Percentiles rank a stretch among this genome's conserved stretches.
phyloP scores from a whole-genome alignment of 2,113 vertebrate genomes.

The Chaetorhynchus papuensis region DNA sequence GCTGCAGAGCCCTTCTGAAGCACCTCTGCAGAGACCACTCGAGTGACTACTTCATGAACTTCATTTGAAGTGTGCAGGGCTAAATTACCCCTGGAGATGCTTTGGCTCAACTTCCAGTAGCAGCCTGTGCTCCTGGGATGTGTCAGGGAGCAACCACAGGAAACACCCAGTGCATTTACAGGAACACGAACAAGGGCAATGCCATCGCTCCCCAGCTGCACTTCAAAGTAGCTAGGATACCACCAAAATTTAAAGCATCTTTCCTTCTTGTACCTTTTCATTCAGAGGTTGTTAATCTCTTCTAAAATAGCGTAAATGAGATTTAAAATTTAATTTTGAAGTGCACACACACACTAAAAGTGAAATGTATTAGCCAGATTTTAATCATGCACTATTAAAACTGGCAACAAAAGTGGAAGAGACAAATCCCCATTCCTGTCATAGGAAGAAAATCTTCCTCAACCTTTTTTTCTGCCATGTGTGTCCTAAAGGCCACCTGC shows the following conservation, averaged over 20 bases:
- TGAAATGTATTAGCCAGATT: neutral
- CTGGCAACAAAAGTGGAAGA: neutral
- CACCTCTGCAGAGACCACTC: constrained; percentile 5
- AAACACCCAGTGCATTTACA: neutral
- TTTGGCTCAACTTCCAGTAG: neutral
- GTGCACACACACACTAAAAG: neutral
- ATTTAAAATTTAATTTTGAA: neutral
- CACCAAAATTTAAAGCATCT: neutral
- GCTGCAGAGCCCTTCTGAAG: neutral
- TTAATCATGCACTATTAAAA: neutral
- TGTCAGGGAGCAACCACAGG: neutral
- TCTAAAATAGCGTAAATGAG: neutral
- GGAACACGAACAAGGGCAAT: too few species aligned
- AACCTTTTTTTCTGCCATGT: neutral
- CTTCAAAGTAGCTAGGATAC: neutral
- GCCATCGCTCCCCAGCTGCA: neutral
- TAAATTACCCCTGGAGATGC: neutral
- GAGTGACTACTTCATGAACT: neutral
- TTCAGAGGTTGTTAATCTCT: neutral
- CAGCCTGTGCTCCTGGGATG: neutral
- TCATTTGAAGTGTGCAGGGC: neutral
- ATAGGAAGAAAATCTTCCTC: neutral
- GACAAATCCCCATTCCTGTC: neutral
- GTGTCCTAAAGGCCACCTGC: neutral
- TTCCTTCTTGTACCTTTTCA: neutral